phyloP scores from a whole-genome alignment of 2,888 invertebrate species.

The Tolmerus cingulatus region DNA sequence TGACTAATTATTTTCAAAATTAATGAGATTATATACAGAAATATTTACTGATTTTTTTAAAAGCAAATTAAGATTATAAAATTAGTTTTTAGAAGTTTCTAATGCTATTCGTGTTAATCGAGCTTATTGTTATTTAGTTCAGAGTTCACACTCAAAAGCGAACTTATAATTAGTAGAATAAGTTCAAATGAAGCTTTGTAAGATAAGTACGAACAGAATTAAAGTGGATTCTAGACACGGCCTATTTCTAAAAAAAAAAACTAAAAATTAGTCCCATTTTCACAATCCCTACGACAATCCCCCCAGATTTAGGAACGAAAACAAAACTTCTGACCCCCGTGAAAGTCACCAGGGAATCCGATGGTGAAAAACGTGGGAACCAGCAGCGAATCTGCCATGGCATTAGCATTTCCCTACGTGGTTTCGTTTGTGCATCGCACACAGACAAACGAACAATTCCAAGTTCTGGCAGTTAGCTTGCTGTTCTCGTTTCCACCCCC shows the following conservation, averaged over 20 bases:
- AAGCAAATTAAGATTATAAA: too few species aligned
- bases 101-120: too few species aligned
- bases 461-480: slow-evolving; percentile 24
- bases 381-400: background rate
- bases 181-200: background rate
- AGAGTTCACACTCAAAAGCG: too few species aligned
- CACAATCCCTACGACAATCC: background rate
- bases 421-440: slow-evolving; percentile 12
- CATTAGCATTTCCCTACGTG: background rate
- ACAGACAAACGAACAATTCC: slow-evolving; percentile 16
- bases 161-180: too few species aligned
- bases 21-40: too few species aligned
- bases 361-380: slow-evolving; percentile 30
- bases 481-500: background rate
- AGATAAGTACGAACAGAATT: background rate
- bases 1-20: too few species aligned
- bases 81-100: too few species aligned
- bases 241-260: background rate
- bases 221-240: background rate
- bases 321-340: slow-evolving; percentile 12
- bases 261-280: background rate
- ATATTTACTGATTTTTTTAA: too few species aligned
- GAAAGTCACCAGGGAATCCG: slow-evolving; percentile 8
- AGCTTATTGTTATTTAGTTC: too few species aligned
- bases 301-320: background rate